These are phyloP conservation scores for Podarcis raffonei DNA, from an alignment of 2,113 vertebrate species.

Conservation along the genomic window DNA sequence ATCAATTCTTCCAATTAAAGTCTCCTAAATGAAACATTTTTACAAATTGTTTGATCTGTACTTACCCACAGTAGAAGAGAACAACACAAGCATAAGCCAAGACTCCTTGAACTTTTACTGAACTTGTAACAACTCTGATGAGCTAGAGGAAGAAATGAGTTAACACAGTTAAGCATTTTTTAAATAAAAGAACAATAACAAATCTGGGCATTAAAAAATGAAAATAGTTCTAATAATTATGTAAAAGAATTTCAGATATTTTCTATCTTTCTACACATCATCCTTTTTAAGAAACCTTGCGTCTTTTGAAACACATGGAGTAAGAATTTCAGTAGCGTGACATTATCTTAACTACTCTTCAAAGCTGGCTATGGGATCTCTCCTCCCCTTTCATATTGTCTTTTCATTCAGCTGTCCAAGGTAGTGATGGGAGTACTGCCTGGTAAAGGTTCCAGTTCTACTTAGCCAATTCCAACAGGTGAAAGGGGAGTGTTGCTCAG, in stretches of 20 bases:
- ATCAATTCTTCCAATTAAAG: neutral
- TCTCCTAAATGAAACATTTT: constrained; percentile 14
- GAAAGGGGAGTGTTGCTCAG: no score
- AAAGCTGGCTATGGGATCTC: neutral
- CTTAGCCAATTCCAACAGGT: no score
- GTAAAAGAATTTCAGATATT: neutral
- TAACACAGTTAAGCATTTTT: neutral
- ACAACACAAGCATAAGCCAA: constrained; percentile 88
- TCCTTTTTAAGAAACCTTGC: neutral
- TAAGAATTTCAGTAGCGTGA: neutral
- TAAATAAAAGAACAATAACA: neutral
- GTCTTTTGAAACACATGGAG: neutral
- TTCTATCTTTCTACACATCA: neutral
- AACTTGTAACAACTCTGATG: constrained; percentile 93
- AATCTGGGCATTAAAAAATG: neutral
- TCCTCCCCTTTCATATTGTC: neutral
- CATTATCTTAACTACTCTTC: neutral
- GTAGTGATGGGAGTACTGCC: no score
- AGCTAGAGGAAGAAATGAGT: constrained; percentile 75
- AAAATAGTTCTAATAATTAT: neutral
- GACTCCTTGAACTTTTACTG: constrained; percentile 93
- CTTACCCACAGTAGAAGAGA: constrained; percentile 97
- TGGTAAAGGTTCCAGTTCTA: no score
- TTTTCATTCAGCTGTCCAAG: neutral
- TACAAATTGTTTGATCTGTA: constrained; percentile 5